These are phyloP conservation scores for Virgularia gustaviana DNA, from an alignment of 92 coral and sea anemone species.

Conservation along the genomic window DNA sequence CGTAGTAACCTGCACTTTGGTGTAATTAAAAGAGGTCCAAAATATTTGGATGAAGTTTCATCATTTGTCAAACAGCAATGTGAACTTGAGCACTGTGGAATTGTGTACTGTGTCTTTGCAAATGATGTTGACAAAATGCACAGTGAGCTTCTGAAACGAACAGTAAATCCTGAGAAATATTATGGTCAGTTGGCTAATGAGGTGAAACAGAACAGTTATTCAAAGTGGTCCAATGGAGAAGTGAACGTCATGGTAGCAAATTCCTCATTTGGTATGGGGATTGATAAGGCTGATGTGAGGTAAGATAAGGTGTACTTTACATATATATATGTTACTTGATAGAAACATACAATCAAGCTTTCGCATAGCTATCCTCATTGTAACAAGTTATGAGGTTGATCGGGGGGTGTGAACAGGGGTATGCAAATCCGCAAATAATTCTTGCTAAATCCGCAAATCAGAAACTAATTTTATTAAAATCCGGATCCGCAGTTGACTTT, in stretches of 20 bases:
- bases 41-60: slow-evolving; percentile 2
- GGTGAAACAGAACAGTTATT: neutral
- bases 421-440: too few species aligned
- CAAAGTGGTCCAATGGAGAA: slow-evolving; percentile 15
- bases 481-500: too few species aligned
- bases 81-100: neutral
- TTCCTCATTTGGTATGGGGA: slow-evolving; percentile 16
- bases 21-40: slow-evolving; percentile 18
- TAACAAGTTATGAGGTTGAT: too few species aligned
- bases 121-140: neutral
- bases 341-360: too few species aligned
- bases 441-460: too few species aligned
- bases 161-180: neutral
- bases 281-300: neutral
- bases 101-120: slow-evolving; percentile 3
- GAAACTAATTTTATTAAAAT: too few species aligned
- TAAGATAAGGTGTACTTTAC: neutral
- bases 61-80: slow-evolving; percentile 8
- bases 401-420: too few species aligned
- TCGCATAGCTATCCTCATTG: too few species aligned
- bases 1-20: slow-evolving; percentile 39
- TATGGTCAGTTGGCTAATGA: neutral
- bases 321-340: too few species aligned
- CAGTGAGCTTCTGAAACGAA: neutral
- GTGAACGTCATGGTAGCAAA: neutral